Conservation (phyloP, 1,140 invertebrate genomes). For the Physella acuta region DNA sequence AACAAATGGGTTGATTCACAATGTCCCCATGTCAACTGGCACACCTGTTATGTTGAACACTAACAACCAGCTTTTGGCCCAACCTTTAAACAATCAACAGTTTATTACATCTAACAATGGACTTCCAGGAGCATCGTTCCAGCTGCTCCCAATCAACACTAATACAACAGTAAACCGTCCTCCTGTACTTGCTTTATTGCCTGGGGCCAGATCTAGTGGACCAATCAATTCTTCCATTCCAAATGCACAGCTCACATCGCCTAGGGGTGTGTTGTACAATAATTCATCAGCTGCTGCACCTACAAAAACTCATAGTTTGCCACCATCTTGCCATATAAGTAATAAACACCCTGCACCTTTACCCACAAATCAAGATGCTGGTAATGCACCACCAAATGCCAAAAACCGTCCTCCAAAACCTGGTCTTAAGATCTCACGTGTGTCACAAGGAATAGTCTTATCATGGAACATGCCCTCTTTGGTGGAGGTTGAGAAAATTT, state of each 20-base stretch:
- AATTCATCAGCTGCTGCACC: background rate
- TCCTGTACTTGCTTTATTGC: background rate
- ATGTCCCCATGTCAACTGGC: background rate
- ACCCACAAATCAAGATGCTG: constrained; percentile 63
- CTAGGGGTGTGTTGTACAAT: no score
- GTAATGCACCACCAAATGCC: constrained; percentile 63
- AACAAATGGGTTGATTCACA: background rate
- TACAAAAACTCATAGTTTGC: constrained; percentile 4
- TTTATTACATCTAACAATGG: no score
- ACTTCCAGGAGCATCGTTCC: background rate
- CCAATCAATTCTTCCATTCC: no score
- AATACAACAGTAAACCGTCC: background rate
- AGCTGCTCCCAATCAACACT: background rate
- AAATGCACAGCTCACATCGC: no score
- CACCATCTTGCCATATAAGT: constrained; percentile 14
- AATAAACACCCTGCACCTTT: constrained; percentile 76
- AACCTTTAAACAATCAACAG: no score
- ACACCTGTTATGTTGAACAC: background rate
- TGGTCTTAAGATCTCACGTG: constrained; percentile 78
- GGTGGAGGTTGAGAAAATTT: constrained; percentile 68
- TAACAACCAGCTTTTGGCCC: background rate
- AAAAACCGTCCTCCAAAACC: constrained; percentile 73
- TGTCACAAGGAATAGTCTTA: constrained; percentile 80
- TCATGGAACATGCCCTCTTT: constrained; percentile 83
- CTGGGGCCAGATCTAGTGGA: background rate